Conservation (phyloP, 2,113 vertebrate genomes). For the Ivindomyrus marchei region DNA sequence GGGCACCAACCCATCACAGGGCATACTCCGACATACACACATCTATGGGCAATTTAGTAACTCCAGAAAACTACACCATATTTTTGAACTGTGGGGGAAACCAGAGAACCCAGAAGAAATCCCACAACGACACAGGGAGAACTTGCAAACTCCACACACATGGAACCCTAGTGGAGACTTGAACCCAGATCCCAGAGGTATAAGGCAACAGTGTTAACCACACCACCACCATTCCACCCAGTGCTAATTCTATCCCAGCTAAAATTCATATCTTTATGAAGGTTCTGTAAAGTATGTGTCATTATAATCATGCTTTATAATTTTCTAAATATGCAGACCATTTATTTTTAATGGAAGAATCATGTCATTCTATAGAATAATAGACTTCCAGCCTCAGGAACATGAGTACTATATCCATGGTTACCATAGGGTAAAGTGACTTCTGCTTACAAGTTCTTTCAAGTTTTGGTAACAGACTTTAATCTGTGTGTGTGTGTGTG, state of each 20-base stretch:
- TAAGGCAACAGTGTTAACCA: no score
- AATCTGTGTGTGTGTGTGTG: neutral
- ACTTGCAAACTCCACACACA: no score
- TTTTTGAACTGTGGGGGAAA: no score
- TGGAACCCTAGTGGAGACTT: no score
- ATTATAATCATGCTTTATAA: neutral
- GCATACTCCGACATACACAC: no score
- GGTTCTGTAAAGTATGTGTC: neutral
- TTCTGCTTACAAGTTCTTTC: neutral
- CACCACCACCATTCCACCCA: no score
- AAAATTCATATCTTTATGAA: neutral
- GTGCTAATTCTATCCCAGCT: neutral
- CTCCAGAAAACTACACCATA: no score
- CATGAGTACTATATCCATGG: neutral
- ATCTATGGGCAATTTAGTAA: no score
- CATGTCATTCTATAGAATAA: neutral
- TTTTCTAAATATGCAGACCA: neutral
- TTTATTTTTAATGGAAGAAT: neutral
- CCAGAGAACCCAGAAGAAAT: no score
- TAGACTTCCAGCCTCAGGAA: neutral
- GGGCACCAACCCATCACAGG: no score
- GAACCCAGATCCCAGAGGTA: no score
- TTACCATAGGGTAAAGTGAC: neutral
- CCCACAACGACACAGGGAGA: no score
- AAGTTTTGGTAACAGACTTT: neutral